These are phyloP conservation scores for Balearica regulorum DNA, from an alignment of 2,797 vertebrate species.

Conservation along the genomic window DNA sequence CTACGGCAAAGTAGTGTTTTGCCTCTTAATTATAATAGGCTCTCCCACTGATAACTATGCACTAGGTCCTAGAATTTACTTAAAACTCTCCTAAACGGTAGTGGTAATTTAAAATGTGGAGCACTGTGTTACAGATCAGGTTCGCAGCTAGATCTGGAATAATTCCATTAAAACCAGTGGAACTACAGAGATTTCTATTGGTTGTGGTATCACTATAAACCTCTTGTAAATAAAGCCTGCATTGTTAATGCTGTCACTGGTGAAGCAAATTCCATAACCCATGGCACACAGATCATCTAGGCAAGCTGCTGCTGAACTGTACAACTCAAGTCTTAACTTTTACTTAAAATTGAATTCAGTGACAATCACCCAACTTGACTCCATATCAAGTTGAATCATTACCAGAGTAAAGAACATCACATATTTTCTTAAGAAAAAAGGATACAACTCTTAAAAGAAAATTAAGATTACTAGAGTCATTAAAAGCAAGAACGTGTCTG, in stretches of 20 bases:
- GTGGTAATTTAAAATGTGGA: constrained; percentile 27
- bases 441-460: background rate
- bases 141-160: constrained; percentile 29
- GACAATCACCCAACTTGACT: background rate
- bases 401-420: background rate
- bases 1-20: background rate
- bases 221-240: constrained; percentile 34
- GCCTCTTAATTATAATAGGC: background rate
- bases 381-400: fast-evolving
- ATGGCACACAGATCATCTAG: background rate
- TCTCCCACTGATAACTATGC: background rate
- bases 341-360: background rate
- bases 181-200: constrained; percentile 39
- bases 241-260: constrained; percentile 40
- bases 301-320: background rate
- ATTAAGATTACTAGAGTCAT: background rate
- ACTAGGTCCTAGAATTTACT: background rate
- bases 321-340: background rate
- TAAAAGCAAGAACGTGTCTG: background rate
- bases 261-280: constrained; percentile 14
- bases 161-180: constrained; percentile 49
- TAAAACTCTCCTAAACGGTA: background rate
- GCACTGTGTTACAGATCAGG: constrained; percentile 20
- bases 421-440: background rate
- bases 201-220: constrained; percentile 29